These are phyloP conservation scores for Rhinichthys osculus DNA, from an alignment of 2,797 vertebrate species.

Conservation along the genomic window DNA sequence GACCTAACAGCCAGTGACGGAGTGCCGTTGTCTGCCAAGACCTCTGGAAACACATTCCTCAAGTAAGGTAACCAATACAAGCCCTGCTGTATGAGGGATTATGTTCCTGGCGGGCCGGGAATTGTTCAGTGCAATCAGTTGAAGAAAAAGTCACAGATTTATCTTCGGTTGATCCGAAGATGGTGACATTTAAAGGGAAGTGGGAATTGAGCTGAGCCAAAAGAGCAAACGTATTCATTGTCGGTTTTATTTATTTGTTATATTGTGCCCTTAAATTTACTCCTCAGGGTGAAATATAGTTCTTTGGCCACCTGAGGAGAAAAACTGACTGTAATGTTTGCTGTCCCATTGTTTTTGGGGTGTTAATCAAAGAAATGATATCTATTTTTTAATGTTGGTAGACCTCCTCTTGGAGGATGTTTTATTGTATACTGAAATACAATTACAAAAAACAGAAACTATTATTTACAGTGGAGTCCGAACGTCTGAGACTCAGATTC, in stretches of 20 bases:
- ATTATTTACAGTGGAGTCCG: not conserved
- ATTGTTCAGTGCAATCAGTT: not conserved
- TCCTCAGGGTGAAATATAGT: not conserved
- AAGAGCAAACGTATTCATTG: not conserved
- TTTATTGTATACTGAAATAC: not conserved
- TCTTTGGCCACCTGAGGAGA: not conserved
- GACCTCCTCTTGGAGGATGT: not conserved
- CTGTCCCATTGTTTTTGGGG: not conserved
- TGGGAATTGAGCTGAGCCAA: not conserved
- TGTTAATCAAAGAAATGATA: no score
- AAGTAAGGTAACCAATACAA: conserved; percentile 5
- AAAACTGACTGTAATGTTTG: not conserved
- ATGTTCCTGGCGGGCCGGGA: not conserved
- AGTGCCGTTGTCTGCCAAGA: conserved; percentile 5
- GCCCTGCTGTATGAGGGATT: not conserved
- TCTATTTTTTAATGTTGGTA: not conserved
- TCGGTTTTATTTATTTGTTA: not conserved
- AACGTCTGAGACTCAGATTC: not conserved
- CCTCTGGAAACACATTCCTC: conserved; percentile 32
- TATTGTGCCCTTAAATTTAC: not conserved
- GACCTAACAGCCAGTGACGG: conserved; percentile 15
- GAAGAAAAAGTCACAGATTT: not conserved
- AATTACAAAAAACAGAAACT: not conserved
- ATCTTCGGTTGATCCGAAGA: not conserved
- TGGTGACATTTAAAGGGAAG: conserved; percentile 1